Evolutionary conservation across 92 coral and sea anemone species (phyloP).

Genomic region (Palythoa heliodiscus): DNA sequence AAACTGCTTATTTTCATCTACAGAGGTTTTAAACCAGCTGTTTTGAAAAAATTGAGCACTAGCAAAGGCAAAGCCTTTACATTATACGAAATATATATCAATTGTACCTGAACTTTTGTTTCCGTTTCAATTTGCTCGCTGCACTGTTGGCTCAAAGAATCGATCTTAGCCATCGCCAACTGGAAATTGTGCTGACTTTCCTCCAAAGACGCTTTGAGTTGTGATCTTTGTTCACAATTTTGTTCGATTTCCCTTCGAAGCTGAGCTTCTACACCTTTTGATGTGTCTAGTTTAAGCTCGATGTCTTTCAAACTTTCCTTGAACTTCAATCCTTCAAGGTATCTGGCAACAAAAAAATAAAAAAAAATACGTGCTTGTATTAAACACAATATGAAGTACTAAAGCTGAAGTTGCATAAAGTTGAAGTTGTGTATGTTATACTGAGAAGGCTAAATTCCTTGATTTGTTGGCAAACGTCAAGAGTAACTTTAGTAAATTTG

Average conservation of each 20-base stretch:
- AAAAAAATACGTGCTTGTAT: neutral
- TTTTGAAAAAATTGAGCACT: too few relatives aligned
- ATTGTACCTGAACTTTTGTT: conserved; percentile 57
- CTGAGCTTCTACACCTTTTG: conserved; percentile 45
- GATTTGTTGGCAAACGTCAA: too few relatives aligned
- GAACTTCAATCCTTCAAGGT: conserved; percentile 37
- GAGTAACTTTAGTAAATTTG: too few relatives aligned
- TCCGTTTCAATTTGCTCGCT: conserved; percentile 62
- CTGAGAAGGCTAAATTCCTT: too few relatives aligned
- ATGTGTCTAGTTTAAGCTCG: conserved; percentile 50
- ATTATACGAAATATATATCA: too few relatives aligned
- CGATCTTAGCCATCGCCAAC: conserved; percentile 48
- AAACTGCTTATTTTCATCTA: too few relatives aligned
- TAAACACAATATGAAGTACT: too few relatives aligned
- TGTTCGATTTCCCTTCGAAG: conserved; percentile 53
- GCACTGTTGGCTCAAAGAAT: conserved; percentile 61
- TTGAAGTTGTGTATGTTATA: too few relatives aligned
- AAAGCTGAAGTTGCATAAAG: too few relatives aligned
- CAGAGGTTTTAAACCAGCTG: too few relatives aligned
- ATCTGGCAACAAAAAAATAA: conserved; percentile 30
- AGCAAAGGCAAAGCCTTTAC: too few relatives aligned
- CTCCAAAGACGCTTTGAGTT: conserved; percentile 54
- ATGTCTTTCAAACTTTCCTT: conserved; percentile 45
- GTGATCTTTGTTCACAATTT: conserved; percentile 42
- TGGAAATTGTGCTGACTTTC: conserved; percentile 59